A percentile compares a stretch with the other conserved stretches of the same genome.
These are phyloP conservation scores for Phylloscopus trochiloides DNA, from an alignment of 2,113 vertebrate species.

Conservation along the genomic window DNA sequence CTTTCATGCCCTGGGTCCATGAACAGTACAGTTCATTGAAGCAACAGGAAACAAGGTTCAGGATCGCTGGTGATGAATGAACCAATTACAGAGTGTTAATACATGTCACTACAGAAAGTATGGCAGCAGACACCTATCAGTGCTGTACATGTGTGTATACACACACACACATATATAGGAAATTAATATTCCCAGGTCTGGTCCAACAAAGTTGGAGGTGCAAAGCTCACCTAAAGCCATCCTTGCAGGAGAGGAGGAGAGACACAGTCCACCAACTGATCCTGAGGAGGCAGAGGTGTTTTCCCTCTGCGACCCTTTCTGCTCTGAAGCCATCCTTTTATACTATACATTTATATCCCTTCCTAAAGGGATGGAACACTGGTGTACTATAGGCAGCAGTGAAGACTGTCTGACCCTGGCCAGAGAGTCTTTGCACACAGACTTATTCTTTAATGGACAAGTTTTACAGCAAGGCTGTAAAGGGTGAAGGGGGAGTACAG, in stretches of 20 bases:
- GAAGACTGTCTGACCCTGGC: not conserved
- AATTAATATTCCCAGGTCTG: not conserved
- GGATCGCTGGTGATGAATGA: not conserved
- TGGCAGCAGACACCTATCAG: not conserved
- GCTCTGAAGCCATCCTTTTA: not conserved
- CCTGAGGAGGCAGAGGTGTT: not conserved
- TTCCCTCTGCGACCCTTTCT: not conserved
- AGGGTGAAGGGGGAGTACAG: not conserved
- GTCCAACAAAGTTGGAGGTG: not conserved
- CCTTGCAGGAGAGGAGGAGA: not conserved
- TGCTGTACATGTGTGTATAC: accelerated
- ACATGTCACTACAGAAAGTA: not conserved
- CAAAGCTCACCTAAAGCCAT: not conserved
- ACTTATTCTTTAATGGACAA: not conserved
- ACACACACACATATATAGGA: not conserved
- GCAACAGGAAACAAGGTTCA: not conserved
- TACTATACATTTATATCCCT: not conserved
- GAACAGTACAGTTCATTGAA: not conserved
- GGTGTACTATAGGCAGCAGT: accelerated
- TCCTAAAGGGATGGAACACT: not conserved
- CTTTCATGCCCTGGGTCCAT: not conserved
- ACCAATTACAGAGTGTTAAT: not conserved
- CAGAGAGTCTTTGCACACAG: not conserved
- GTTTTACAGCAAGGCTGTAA: not conserved
- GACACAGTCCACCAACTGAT: not conserved